Conservation (phyloP, 2,888 invertebrate genomes). For the Leptodirus hochenwartii region DNA sequence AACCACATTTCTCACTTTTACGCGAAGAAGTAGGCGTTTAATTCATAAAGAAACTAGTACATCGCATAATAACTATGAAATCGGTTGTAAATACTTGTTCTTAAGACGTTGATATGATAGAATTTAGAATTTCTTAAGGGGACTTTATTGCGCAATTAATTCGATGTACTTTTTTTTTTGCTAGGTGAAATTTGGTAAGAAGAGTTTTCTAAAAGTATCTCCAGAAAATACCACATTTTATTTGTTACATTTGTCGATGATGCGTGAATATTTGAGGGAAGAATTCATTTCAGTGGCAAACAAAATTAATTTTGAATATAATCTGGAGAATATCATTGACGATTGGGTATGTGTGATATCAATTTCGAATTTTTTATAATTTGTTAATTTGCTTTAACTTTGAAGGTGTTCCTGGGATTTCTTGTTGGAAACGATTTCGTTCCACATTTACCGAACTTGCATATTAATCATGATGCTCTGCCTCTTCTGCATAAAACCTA, state of each 20-base stretch:
- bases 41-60: neutral
- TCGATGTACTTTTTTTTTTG: slow-evolving; percentile 13
- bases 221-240: slow-evolving; percentile 87
- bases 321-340: slow-evolving; percentile 84
- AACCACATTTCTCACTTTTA: slow-evolving; percentile 84
- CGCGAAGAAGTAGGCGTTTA: slow-evolving; percentile 62
- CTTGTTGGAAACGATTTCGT: slow-evolving; percentile 97
- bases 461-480: slow-evolving; percentile 80
- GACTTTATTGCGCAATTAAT: neutral
- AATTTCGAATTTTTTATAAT: slow-evolving; percentile 1
- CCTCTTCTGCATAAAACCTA: slow-evolving; percentile 77
- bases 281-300: slow-evolving; percentile 63
- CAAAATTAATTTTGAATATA: slow-evolving; percentile 52
- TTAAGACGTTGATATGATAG: neutral
- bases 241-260: slow-evolving; percentile 75
- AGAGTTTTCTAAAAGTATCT: too few relatives aligned
- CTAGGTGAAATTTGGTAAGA: slow-evolving; percentile 57
- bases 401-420: slow-evolving; percentile 76
- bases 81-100: slow-evolving; percentile 6
- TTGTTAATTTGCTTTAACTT: slow-evolving; percentile 7
- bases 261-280: slow-evolving; percentile 82
- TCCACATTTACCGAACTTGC: slow-evolving; percentile 86
- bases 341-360: slow-evolving; percentile 54
- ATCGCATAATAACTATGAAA: slow-evolving; percentile 4
- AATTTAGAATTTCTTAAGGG: neutral